Percentiles rank a stretch among this genome's conserved stretches.
Conservation (phyloP, 2,797 vertebrate genomes). For the Pseudocheirus occidentalis region DNA sequence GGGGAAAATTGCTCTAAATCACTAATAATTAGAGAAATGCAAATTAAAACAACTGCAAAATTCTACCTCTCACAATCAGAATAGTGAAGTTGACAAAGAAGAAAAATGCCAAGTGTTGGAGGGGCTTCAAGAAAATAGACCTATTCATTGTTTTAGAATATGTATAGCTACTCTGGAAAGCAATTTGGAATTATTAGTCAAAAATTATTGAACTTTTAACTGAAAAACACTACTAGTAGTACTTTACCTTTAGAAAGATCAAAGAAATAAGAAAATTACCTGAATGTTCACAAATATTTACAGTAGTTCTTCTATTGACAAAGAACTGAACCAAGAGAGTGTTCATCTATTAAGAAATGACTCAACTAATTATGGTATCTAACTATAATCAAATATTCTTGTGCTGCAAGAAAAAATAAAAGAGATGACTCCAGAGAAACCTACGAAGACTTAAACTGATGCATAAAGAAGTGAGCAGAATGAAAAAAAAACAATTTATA, state of each 20-base stretch:
- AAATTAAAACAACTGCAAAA: background rate
- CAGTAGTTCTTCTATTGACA: background rate
- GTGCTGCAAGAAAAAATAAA: background rate
- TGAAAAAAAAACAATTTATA: background rate
- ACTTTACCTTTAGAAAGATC: background rate
- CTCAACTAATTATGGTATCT: background rate
- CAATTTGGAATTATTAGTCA: background rate
- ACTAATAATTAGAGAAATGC: background rate
- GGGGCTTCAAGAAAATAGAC: background rate
- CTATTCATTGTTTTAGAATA: background rate
- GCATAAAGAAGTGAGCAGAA: background rate
- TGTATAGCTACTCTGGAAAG: background rate
- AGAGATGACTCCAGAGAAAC: background rate
- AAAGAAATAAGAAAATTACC: background rate
- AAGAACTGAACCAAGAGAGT: background rate
- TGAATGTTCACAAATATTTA: background rate
- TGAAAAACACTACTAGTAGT: background rate
- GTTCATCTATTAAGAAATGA: background rate
- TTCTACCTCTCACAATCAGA: background rate
- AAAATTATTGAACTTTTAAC: background rate
- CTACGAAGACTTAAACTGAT: background rate
- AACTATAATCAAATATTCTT: background rate
- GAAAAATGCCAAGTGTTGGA: background rate
- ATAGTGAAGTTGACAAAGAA: background rate
- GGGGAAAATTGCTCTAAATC: background rate